A percentile compares a stretch with the other conserved stretches of the same genome.
Evolutionary conservation across 2,888 invertebrate genomes (phyloP).

Genomic region (Rhamnusium bicolor): DNA sequence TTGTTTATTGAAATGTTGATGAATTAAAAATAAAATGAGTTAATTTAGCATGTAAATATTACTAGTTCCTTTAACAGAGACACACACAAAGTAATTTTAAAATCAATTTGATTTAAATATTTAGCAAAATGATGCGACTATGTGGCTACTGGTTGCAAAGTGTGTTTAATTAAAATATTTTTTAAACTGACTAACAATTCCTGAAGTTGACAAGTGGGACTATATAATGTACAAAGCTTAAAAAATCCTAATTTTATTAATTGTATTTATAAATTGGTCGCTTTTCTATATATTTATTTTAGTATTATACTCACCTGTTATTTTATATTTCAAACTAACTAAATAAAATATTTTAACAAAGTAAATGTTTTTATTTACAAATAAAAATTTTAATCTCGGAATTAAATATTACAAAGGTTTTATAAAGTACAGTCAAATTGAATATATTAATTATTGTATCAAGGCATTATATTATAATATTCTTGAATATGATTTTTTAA

Average conservation of each 20-base stretch:
- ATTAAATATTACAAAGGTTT: constrained; percentile 32
- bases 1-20: no score
- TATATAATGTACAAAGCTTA: not conserved
- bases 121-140: no score
- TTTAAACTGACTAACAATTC: not conserved
- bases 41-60: no score
- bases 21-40: no score
- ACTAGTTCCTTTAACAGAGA: no score
- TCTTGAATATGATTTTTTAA: constrained; percentile 24
- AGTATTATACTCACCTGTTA: constrained; percentile 9
- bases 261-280: no score
- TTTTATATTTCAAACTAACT: constrained; percentile 1
- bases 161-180: not conserved
- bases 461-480: constrained; percentile 30
- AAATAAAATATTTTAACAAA: constrained; percentile 25
- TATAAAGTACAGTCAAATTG: constrained; percentile 30
- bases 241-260: no score
- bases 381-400: constrained; percentile 35
- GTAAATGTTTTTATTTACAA: constrained; percentile 38
- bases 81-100: no score
- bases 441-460: constrained; percentile 27
- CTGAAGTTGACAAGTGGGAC: not conserved
- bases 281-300: not conserved
- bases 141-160: not conserved
- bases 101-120: no score